Conservation (phyloP, 2,113 vertebrate genomes). For the Blennius ocellaris region DNA sequence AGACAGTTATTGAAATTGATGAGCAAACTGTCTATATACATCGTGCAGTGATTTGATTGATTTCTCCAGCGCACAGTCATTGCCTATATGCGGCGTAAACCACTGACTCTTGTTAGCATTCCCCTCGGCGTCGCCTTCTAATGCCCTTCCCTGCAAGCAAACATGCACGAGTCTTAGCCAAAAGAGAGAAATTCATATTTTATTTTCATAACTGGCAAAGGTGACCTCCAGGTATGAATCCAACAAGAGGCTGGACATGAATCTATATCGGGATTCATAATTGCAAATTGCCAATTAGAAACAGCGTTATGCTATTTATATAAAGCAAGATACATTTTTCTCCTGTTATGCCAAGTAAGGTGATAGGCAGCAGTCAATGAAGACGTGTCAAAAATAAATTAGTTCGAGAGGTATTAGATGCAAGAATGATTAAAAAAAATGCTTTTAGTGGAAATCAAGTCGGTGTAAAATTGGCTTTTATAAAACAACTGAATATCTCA, state of each 20-base stretch:
- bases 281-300: constrained; percentile 15
- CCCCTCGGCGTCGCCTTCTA: constrained; percentile 5
- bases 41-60: constrained; percentile 49
- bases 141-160: constrained; percentile 40
- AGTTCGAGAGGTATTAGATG: no score
- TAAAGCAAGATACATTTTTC: constrained; percentile 10
- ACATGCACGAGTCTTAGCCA: constrained; percentile 34
- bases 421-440: no score
- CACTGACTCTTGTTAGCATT: constrained; percentile 38
- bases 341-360: background rate
- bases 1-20: constrained; percentile 46
- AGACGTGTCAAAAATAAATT: no score
- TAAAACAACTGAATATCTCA: no score
- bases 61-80: constrained; percentile 29
- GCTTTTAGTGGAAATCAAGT: no score
- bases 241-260: background rate
- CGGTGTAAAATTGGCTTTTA: no score
- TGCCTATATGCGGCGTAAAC: constrained; percentile 25
- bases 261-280: constrained; percentile 4
- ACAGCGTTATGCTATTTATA: constrained; percentile 11
- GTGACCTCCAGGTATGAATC: constrained; percentile 19
- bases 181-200: constrained; percentile 43
- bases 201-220: constrained; percentile 28
- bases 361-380: constrained; percentile 1
- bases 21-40: constrained; percentile 18